phyloP scores from a whole-genome alignment of 2,113 vertebrate species.

The Microcebus murinus region DNA sequence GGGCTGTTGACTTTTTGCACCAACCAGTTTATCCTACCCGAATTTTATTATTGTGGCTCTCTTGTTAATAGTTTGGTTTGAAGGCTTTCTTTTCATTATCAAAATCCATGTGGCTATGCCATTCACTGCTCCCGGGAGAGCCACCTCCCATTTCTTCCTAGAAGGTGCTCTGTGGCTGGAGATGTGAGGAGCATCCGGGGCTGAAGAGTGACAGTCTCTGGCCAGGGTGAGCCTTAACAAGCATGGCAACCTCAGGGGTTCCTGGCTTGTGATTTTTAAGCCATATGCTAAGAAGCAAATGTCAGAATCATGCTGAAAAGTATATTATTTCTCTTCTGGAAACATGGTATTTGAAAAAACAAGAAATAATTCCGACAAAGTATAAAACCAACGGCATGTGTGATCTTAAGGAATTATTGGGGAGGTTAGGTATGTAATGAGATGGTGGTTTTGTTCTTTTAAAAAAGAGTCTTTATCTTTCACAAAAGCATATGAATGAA shows the following conservation, averaged over 20 bases:
- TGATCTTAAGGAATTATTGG: neutral
- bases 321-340: conserved; percentile 6
- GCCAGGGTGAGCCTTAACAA: neutral
- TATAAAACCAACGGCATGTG: neutral
- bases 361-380: neutral
- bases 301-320: neutral
- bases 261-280: neutral
- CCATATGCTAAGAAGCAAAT: neutral
- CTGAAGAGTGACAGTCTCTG: neutral
- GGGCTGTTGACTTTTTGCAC: conserved; percentile 81
- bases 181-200: neutral
- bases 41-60: conserved; percentile 12
- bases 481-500: neutral
- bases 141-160: neutral
- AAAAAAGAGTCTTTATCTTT: neutral
- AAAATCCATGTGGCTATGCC: neutral
- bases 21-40: neutral
- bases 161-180: neutral
- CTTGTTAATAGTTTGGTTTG: conserved; percentile 10
- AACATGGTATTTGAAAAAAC: conserved; percentile 9
- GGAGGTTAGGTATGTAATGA: neutral
- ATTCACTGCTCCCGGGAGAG: conserved; percentile 35
- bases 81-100: conserved; percentile 40
- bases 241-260: neutral
- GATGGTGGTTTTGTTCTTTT: neutral